Evolutionary conservation across 30 jellyfish, hydroid and myxozoan species (phyloP), one percentile per base, ranked within the genome.

Genomic region (Hydractinia echinata): DNA sequence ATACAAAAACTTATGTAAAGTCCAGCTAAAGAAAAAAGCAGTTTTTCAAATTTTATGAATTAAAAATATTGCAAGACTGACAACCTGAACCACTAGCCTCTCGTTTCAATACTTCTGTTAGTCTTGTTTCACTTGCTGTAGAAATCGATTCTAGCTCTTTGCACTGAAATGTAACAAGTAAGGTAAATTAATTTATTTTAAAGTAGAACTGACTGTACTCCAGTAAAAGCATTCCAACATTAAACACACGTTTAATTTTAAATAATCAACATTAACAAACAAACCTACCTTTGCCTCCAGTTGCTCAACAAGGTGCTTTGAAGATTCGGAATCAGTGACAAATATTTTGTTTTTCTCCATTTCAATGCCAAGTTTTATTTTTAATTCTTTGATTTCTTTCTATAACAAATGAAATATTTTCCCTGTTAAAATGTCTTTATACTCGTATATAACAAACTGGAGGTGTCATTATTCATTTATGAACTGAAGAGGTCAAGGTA

Each of bases 361-460:
- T 69, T 89, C 96, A 20, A 67, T 89, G 1, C 82, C 89, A 76
- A 85, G 84, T 53, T 82, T 79, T 9, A 52, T 66, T 30, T 72
- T 82, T 11, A 85, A 20, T 56, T 81, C 76, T 58, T 90, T 85
- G 30, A 84, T 51, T 70, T 85, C 94, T 51, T 80, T 54, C 97
- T 90, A 61, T 67, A 50, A 62, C 66, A 51, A 10, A 60, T 54
- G 19, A 49, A 51, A 11, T 15, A 66, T 8, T 60, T 48, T 7
- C 39, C 16, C 1, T 15, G 69, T 3, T 11, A 11, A 58, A 16
- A 58, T 13, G 69, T 16, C 19, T 58, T 58, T 58, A 0, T 58
- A 11, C 69, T 58, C 19, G 19, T 58, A 58, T 16, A 58, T 58
- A 58, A 58, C 44, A 30, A 30, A 30, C 2, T 30, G 44, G 44